Evolutionary conservation across 2,888 invertebrate species (phyloP).

Genomic region (Oscheius sp.): DNA sequence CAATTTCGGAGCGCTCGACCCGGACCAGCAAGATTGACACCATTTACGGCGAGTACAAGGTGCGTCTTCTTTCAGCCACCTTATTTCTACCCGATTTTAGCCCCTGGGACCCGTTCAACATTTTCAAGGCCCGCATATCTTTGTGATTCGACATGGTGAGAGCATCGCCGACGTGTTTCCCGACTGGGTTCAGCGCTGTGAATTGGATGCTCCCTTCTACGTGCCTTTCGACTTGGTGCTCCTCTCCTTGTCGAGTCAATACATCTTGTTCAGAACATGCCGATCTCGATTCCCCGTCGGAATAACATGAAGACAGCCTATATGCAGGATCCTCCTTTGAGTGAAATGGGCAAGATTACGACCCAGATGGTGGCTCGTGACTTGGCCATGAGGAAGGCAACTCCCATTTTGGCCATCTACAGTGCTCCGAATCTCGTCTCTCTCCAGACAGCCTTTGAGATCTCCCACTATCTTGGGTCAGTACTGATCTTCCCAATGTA

Average conservation of each 20-base stretch:
- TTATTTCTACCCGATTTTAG: not conserved
- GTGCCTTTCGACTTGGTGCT: slow-evolving; percentile 49
- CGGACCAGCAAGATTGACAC: slow-evolving; percentile 12
- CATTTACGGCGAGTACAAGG: slow-evolving; percentile 9
- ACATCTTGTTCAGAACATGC: slow-evolving; percentile 45
- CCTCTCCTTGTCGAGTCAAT: not conserved
- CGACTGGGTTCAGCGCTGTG: slow-evolving; percentile 46
- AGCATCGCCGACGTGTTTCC: slow-evolving; percentile 51
- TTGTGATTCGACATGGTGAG: slow-evolving; percentile 44
- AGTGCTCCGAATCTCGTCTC: slow-evolving; percentile 49
- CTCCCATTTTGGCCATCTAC: slow-evolving; percentile 42
- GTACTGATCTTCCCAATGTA: too few species aligned
- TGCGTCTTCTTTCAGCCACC: not conserved
- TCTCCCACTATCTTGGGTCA: slow-evolving; percentile 32
- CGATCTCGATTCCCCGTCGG: slow-evolving; percentile 47
- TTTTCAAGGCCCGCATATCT: slow-evolving; percentile 42
- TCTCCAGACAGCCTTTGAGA: slow-evolving; percentile 52
- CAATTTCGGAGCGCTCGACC: too few species aligned
- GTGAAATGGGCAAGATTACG: slow-evolving; percentile 48
- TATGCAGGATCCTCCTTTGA: slow-evolving; percentile 47
- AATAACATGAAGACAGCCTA: slow-evolving; percentile 43
- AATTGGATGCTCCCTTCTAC: slow-evolving; percentile 40
- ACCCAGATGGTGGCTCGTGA: slow-evolving; percentile 51
- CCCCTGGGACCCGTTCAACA: slow-evolving; percentile 40
- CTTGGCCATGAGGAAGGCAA: slow-evolving; percentile 38